Base-by-base conservation (phyloP, 2,888 invertebrate genomes). In the Diabrotica balteata region DNA sequence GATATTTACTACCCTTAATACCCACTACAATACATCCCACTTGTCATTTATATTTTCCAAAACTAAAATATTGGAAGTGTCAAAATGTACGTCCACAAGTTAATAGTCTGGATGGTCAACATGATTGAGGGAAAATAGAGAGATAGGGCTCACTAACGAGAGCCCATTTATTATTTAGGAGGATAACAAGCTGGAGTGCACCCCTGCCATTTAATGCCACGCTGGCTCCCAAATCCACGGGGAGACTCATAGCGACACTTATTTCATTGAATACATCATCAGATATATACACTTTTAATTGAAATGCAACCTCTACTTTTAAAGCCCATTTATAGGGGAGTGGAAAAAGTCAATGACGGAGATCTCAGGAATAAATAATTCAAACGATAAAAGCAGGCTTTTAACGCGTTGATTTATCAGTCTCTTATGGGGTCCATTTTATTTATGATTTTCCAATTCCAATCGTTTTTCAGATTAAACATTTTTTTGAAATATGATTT, bases 151-250 rank as follows among this genome's bases (percentile, higher is more conserved):
- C 43, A n/a, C 55, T 55, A 55, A 55, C 62, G 47, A 46, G 54
- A 53, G 49, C 10, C 59, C 65, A 73, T 75, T 75, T 75, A 75
- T 75, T 71, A 75, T 75, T 73, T 73, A 75, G 77, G 73, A 74
- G 75, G 80, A 80, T 80, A 80, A 80, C 79, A 75, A 77, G 77
- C 76, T 72, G 43, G n/a, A 55, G 49, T 47, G 49, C 77, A 78
- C 76, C 78, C 79, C 75, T 71, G 76, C 72, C 76, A 76, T 79
- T 78, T 76, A 76, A 77, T 75, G 76, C 55, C 43, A 57, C 44
- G 43, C 66, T 72, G 70, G 74, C 63, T 70, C 72, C 70, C 72
- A 63, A 74, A 75, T 75, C 73, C 75, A 63, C 52, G 71, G 72
- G 62, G 62, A 57, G 45, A 57, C 55, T 43, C 17, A 44, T 45